Evolutionary conservation across 2,888 invertebrate genomes (phyloP), one percentile per base, ranked within the genome.

Genomic region (Sesia apiformis): DNA sequence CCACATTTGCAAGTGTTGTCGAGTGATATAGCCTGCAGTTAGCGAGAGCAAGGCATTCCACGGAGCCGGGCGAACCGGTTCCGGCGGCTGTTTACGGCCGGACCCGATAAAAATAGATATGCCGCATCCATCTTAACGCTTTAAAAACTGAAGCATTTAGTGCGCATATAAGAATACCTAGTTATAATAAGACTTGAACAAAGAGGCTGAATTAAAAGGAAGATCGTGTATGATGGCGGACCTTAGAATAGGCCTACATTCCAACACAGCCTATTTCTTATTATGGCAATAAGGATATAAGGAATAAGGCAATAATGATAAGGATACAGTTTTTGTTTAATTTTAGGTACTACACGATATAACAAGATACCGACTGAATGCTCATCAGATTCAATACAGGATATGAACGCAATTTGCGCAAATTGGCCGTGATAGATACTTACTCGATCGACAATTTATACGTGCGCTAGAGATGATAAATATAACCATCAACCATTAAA

Each of bases 41-140:
- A 81, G 78, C 75, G 76, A 80, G 81, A 84, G 76, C 79, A 74
- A 71, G 77, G 78, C 84, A 85, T 85, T 84, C 87, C 84, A 71
- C 65, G 57, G 65, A 72, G 79, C 77, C 74, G 72, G 78, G 72
- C 74, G 66, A 83, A 87, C 88, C 86, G 88, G 88, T 88, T 84
- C 74, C 74, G 68, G 66, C 69, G 70, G 76, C 83, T 78, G 83
- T 84, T 86, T 85, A 85, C 81, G 84, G 83, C 73, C 75, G 78
- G 78, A 80, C 82, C 82, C 81, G 84, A 81, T 87, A 88, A 85
- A 88, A 86, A 87, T 87, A 88, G 86, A 84, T 73, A 74, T 73
- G 70, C 73, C 77, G 73, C 81, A 84, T 84, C 82, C 81, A 81
- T 87, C 86, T 82, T 74, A 46, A 46, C 23, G 46, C 46, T 46